Evolutionary conservation across 2,113 vertebrate species (phyloP), one percentile per base, ranked within the genome.

Genomic region (Odontophorus gujanensis): DNA sequence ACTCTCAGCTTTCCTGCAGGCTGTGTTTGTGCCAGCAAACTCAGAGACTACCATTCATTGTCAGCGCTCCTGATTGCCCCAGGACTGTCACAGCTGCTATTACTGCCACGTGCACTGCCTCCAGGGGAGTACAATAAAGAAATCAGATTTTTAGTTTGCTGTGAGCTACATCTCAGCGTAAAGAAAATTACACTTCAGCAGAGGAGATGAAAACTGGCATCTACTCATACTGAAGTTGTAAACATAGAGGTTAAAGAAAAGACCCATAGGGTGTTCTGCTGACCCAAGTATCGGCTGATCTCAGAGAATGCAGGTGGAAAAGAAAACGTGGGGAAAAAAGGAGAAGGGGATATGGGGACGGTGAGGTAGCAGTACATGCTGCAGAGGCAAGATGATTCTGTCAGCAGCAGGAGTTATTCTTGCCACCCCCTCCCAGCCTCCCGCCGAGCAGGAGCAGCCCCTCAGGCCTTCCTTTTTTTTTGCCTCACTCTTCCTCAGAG

Each of bases 21-120:
- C 22, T 9, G 11, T 20, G 57, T 58, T 32, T n/a, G 59, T 59
- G 36, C 15, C 65, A 47, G 65, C 43, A 51, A 24, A 45, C 21
- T 17, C 42, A 40, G 12, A 43, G 48, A 6, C 26, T 40, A 36
- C 15, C 11, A 2, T 50, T 62, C 36, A 20, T 7, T 32, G 3
- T 3, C 21, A 3, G 57, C 5, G 63, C 48, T 67, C 34, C 61
- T 1, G 11, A 40, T 7, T 13, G 51, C 45, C 51, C n/a, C 45
- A 20, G 51, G 2, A 11, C 2, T 30, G 61, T 34, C 74, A 67
- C 0, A 1, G n/a, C 59, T n/a, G 43, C 50, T 17, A 11, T 6
- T 34, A 20, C 22, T 7, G 2, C 24, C 24, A 15, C 3, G 7
- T 4, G 28, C 38, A 34, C n/a, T 14, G 34, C n/a, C 16, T 42